phyloP scores from a whole-genome alignment of 1,140 invertebrate species.

The Zaprionus africanus region DNA sequence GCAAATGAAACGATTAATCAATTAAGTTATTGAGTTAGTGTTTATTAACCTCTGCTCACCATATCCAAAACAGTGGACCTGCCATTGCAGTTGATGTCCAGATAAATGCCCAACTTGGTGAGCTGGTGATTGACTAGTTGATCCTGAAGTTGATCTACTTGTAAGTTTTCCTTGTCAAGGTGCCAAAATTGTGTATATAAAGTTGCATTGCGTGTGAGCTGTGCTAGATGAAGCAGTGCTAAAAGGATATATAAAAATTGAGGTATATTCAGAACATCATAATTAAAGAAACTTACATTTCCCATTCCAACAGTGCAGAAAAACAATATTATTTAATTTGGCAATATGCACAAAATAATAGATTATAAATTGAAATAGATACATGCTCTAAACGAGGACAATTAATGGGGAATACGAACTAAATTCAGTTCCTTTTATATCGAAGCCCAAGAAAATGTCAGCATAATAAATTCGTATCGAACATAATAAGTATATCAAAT shows the following conservation, averaged over 20 bases:
- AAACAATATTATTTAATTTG: constrained; percentile 56
- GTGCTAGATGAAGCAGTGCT: constrained; percentile 54
- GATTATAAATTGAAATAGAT: constrained; percentile 49
- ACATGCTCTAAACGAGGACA: constrained; percentile 36
- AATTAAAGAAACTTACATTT: constrained; percentile 43
- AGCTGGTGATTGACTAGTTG: constrained; percentile 37
- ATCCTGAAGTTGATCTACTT: constrained; percentile 7
- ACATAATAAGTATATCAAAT: constrained; percentile 6
- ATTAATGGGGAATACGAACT: constrained; percentile 37
- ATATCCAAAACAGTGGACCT: constrained; percentile 46
- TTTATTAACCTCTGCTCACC: constrained; percentile 22
- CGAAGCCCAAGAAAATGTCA: constrained; percentile 14
- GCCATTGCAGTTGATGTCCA: constrained; percentile 67
- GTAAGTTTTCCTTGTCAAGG: constrained; percentile 1
- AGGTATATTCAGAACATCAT: background rate
- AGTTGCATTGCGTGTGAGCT: constrained; percentile 21
- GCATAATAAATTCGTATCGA: constrained; percentile 31
- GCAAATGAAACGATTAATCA: background rate
- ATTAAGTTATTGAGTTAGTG: too few relatives aligned
- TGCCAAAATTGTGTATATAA: constrained; percentile 52
- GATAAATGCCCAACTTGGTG: constrained; percentile 55
- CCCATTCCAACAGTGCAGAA: constrained; percentile 57
- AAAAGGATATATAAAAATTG: constrained; percentile 3
- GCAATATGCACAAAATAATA: constrained; percentile 65
- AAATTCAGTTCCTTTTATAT: constrained; percentile 42